Evolutionary conservation across 2,888 invertebrate species (phyloP), one percentile per base, ranked within the genome.

Genomic region (Patella depressa): DNA sequence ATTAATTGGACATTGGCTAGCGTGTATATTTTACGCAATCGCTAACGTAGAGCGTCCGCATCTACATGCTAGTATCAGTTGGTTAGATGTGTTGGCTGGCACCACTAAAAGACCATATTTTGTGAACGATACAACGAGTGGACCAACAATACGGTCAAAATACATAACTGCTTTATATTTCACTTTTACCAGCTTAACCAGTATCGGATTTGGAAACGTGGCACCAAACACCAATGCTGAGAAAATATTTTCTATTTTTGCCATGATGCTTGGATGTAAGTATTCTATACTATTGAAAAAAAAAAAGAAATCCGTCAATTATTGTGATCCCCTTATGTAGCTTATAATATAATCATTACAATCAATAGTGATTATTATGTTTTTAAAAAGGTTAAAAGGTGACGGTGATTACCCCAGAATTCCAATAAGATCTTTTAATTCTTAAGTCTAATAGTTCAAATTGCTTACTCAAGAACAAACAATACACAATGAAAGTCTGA

Each of bases 161-260:
- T 92, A 92, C 82, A 90, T 92, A 74, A 92, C 91, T 24, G 88
- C 92, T 12, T 85, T 92, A 54, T 92, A 91, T 85, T 92, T 92
- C 85, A 91, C 91, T 7, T 90, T 92, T 82, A 92, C 92, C 5
- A 90, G 87, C 71, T 84, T 92, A 71, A 92, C 92, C 34, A 90
- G 90, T 83, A 91, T 92, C 57, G 92, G 92, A 4, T 92, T 92
- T 82, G 92, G 92, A 19, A 92, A 92, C 81, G 88, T 92, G 53
- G 89, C 91, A 0, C 91, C 92, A 7, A 91, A 91, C 80, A 92
- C 92, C 1, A 90, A 91, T 80, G 89, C 89, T 55, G 92, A 92
- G 83, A 92, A 92, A 80, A 87, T 92, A 45, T 92, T 92, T 84
- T 89, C 91, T n/a, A 91, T 92, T 75, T 90, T 92, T 81, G 91